Evolutionary conservation across 2,113 vertebrate species (phyloP).

Genomic region (Scopus umbretta): DNA sequence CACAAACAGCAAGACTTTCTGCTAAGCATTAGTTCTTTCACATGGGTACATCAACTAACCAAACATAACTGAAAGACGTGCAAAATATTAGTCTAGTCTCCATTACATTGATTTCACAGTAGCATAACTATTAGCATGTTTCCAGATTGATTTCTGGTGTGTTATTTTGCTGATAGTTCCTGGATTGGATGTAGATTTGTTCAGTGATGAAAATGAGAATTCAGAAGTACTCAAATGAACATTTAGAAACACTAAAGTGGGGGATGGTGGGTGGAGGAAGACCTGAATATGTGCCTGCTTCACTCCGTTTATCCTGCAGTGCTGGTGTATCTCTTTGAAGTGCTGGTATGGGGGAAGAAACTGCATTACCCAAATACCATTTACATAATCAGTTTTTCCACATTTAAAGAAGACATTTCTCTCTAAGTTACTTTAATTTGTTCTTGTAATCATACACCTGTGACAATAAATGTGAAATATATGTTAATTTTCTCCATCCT

Average conservation of each 20-base stretch:
- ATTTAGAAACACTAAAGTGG: not conserved
- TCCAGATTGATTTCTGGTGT: not conserved
- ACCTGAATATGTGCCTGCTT: not conserved
- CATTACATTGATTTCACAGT: not conserved
- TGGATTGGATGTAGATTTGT: not conserved
- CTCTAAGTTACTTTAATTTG: not conserved
- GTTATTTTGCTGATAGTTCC: not conserved
- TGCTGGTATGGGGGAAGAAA: conserved; percentile 32
- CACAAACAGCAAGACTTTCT: not conserved
- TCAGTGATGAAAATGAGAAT: conserved; percentile 1
- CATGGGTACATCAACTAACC: not conserved
- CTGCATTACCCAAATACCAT: conserved; percentile 47
- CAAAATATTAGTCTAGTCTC: not conserved
- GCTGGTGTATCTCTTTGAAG: conserved; percentile 32
- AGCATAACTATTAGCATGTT: not conserved
- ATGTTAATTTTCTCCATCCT: not conserved
- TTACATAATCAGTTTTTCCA: conserved; percentile 44
- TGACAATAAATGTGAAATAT: not conserved
- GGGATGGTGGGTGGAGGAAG: conserved; percentile 10
- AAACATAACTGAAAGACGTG: not conserved
- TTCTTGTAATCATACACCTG: not conserved
- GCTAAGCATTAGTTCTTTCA: not conserved
- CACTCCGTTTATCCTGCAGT: conserved; percentile 27
- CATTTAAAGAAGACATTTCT: not conserved
- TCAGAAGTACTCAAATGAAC: conserved; percentile 24